These are phyloP conservation scores for Nematopogon swammerdamellus DNA, from an alignment of 2,888 invertebrate species.

Conservation along the genomic window DNA sequence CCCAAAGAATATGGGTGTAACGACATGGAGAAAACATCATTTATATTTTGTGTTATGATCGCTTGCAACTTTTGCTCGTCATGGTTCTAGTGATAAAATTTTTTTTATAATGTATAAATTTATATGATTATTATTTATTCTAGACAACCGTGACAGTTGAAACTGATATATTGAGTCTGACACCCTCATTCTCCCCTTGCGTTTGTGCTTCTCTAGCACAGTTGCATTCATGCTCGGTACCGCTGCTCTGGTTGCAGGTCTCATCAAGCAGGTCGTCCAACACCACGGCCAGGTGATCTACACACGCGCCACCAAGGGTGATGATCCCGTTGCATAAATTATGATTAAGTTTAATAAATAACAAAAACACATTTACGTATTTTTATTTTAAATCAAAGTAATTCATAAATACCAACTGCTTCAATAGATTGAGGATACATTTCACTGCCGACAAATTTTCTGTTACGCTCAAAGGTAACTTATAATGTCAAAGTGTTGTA, in stretches of 20 bases:
- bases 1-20: no score
- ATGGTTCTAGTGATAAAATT: no score
- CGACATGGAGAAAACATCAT: no score
- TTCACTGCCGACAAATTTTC: no score
- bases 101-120: no score
- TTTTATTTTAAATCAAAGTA: conserved; percentile 3
- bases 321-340: conserved; percentile 75
- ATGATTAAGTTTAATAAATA: conserved; percentile 44
- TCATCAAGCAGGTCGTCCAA: conserved; percentile 94
- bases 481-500: no score
- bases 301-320: conserved; percentile 93
- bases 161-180: conserved; percentile 66
- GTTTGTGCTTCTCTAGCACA: conserved; percentile 2
- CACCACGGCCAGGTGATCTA: conserved; percentile 97
- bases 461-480: no score
- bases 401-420: neutral
- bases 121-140: conserved; percentile 32
- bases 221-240: conserved; percentile 2
- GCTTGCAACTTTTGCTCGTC: no score
- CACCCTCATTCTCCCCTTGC: conserved; percentile 4
- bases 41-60: no score
- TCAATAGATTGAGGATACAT: no score
- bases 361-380: conserved; percentile 20
- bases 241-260: conserved; percentile 54
- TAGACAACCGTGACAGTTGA: conserved; percentile 37